Conservation (phyloP, 2,113 vertebrate genomes). For the Paratilapia polleni region DNA sequence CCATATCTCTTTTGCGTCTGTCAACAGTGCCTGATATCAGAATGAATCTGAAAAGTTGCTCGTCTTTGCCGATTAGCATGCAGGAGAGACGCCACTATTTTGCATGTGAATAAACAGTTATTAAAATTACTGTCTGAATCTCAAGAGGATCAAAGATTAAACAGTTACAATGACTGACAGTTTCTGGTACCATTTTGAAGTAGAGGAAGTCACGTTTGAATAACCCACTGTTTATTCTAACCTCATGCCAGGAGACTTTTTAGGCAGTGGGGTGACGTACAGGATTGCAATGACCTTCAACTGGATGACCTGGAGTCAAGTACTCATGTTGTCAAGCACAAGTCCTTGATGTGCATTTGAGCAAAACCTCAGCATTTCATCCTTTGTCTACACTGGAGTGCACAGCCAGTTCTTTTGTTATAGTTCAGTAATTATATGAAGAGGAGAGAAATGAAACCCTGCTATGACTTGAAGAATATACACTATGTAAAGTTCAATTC, state of each 20-base stretch:
- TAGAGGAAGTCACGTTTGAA: conserved; percentile 21
- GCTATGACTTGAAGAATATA: not conserved
- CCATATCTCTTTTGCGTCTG: conserved; percentile 13
- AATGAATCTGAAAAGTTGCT: conserved; percentile 45
- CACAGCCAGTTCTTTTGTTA: not conserved
- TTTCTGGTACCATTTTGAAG: conserved; percentile 27
- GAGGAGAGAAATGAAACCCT: not conserved
- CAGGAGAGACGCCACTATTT: conserved; percentile 19
- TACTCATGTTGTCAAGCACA: not conserved
- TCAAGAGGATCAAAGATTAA: conserved; percentile 55
- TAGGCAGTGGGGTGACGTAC: not conserved
- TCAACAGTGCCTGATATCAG: conserved; percentile 44
- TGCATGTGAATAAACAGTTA: conserved; percentile 62
- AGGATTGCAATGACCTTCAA: conserved; percentile 11
- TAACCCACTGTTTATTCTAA: conserved; percentile 39
- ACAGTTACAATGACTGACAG: conserved; percentile 28
- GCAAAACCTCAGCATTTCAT: not conserved
- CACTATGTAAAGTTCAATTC: not conserved
- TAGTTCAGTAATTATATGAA: not conserved
- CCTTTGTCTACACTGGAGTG: not conserved
- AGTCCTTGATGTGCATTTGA: not conserved
- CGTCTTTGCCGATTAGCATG: conserved; percentile 46
- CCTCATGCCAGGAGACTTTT: not conserved
- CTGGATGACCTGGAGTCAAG: not conserved
- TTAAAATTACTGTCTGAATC: conserved; percentile 51